A percentile compares a stretch with the other conserved stretches of the same genome.
These are phyloP conservation scores for Oscheius sp. DNA, from an alignment of 2,888 invertebrate genomes.

Conservation along the genomic window DNA sequence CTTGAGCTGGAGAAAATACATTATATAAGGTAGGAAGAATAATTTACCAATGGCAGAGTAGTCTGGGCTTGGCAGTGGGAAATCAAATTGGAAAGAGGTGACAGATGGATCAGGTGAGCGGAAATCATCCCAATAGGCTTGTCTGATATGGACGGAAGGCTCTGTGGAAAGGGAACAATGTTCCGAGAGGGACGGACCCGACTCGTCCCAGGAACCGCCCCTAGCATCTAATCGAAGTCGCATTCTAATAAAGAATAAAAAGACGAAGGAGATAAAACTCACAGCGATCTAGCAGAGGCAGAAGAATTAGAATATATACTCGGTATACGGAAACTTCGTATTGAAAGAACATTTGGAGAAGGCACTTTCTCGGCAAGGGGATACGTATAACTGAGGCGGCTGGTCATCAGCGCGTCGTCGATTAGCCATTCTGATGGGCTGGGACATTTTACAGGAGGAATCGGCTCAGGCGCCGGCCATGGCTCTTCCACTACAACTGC, in stretches of 20 bases:
- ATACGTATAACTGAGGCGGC: conserved; percentile 32
- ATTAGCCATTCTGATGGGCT: conserved; percentile 36
- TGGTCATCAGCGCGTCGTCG: conserved; percentile 33
- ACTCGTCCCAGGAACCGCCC: conserved; percentile 66
- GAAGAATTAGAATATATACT: conserved; percentile 65
- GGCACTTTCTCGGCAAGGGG: conserved; percentile 38
- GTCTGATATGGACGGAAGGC: conserved; percentile 66
- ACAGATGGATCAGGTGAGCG: conserved; percentile 70
- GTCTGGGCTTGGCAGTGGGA: conserved; percentile 63
- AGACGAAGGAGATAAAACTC: conserved; percentile 36
- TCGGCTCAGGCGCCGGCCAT: conserved; percentile 13
- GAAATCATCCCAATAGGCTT: conserved; percentile 64
- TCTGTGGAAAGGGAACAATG: conserved; percentile 69
- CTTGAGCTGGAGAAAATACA: conserved; percentile 47
- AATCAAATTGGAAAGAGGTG: conserved; percentile 66
- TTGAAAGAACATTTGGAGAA: conserved; percentile 42
- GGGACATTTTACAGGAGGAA: conserved; percentile 5
- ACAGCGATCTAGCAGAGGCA: conserved; percentile 61
- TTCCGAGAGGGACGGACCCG: conserved; percentile 67
- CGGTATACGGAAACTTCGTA: conserved; percentile 50
- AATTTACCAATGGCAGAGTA: conserved; percentile 55
- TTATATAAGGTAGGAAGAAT: neutral
- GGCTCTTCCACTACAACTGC: conserved; percentile 26
- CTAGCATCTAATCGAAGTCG: conserved; percentile 38
- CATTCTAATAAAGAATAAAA: conserved; percentile 6